Evolutionary conservation across 2,797 vertebrate species (phyloP), one percentile per base, ranked within the genome.

Genomic region (Oryzias sinensis): DNA sequence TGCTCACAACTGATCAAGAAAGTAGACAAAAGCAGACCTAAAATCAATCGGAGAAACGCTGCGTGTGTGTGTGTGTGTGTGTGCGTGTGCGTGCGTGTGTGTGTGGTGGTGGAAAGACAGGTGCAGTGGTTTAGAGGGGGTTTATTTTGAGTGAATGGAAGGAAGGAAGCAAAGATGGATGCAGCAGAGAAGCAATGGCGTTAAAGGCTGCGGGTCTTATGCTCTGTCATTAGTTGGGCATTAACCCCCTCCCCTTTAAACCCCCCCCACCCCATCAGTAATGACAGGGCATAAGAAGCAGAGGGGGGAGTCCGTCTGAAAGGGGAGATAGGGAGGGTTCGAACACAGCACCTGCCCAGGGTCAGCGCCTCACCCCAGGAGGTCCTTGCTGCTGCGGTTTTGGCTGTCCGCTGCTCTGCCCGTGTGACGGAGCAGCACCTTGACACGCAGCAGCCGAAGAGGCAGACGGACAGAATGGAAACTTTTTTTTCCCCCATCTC

Each of bases 221-320:
- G 83, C 84, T 81, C 89, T 79, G 83, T 92, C 88, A 93, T 93
- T 92, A 92, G 87, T 87, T 85, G 89, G 86, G 89, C 84, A 90
- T 92, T 90, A 91, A 87, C 87, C 84, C 86, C 88, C 79, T 65
- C 80, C 79, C 68, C 76, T 65, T 62, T 70, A 61, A 76, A 58
- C 47, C 58, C 65, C 65, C 68, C 70, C 68, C 70, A 82, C 58
- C 65, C 65, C 69, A 68, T 69, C 70, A 82, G 80, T 93, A 92
- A 92, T 92, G 85, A 91, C 90, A 83, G 85, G 84, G 81, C 81
- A 80, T 82, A 84, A 83, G 79, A 80, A 79, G 75, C 62, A 68
- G 74, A 64, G 71, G 74, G 75, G 70, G 76, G 76, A 53, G 74
- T 76, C 8, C 60, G 52, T 80, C 72, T 65, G 77, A 72, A 81